Conservation (phyloP, 2,888 invertebrate genomes). For the Leucophenga maculata region DNA sequence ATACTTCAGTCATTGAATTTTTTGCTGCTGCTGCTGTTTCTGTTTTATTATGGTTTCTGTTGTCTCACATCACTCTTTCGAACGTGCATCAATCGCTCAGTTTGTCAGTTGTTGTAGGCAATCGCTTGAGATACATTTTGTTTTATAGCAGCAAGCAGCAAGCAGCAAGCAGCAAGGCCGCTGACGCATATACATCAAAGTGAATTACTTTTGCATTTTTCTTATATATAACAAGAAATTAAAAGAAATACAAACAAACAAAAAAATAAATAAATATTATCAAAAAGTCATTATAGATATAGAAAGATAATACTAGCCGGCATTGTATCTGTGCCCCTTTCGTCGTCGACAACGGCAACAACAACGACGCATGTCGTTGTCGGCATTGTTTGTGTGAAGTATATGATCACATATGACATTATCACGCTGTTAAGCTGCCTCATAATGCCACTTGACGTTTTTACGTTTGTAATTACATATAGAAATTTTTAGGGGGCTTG, state of each 20-base stretch:
- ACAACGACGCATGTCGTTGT: not conserved
- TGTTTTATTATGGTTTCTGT: not conserved
- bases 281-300: slow-evolving; percentile 8
- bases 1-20: too few relatives aligned
- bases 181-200: slow-evolving; percentile 34
- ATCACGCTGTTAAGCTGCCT: slow-evolving; percentile 53
- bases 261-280: slow-evolving; percentile 9
- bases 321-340: too few relatives aligned
- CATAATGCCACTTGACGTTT: slow-evolving; percentile 51
- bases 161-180: not conserved
- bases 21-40: not conserved
- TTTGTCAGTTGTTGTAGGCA: too few relatives aligned
- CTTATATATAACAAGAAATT: slow-evolving; percentile 13
- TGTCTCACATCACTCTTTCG: too few relatives aligned
- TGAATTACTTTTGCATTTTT: slow-evolving; percentile 35
- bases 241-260: not conserved
- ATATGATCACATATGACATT: slow-evolving; percentile 52
- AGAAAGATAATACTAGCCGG: too few relatives aligned
- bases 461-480: slow-evolving; percentile 11
- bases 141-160: not conserved
- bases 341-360: not conserved
- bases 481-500: not conserved
- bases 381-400: not conserved
- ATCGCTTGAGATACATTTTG: not conserved
- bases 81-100: too few relatives aligned